Evolutionary conservation across 2,113 vertebrate genomes (phyloP), one percentile per base, ranked within the genome.

Genomic region (Hipposideros armiger): DNA sequence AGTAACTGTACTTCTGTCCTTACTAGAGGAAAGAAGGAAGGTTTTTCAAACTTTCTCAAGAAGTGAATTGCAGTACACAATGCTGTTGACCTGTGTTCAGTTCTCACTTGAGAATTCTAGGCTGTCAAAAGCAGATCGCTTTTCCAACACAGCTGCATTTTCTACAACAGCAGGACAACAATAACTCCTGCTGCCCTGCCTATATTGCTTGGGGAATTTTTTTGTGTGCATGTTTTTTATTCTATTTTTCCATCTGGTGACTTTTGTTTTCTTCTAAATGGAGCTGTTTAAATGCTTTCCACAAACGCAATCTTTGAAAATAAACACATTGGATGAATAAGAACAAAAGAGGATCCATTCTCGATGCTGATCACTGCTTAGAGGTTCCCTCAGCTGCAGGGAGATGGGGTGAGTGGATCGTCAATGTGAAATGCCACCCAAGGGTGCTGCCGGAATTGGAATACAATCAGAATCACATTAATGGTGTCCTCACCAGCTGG

Each of bases 271-370:
- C 95, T 97, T 93, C 87, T 95, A 96, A 97, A 86, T 47, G 84
- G 50, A 2, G 95, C 96, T 96, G 95, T 97, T 97, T 91, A 96
- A 97, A 96, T 95, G 95, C 95, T 96, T 97, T 97, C 94, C 91
- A 92, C 96, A 96, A 97, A 95, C 1, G 93, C 86, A 97, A 54
- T 97, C 96, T 97, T 96, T 94, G 95, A 97, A 97, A 98, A 98
- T 97, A 97, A 98, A 98, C 97, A 97, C 80, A 96, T 28, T 52
- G 89, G 91, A 96, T 91, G 83, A 56, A 52, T 74, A 92, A 88
- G 95, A 95, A 97, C 92, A 97, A 97, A 96, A 91, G 93, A 78
- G 36, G 86, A 82, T 24, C 62, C 67, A 47, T 90, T 97, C 70
- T 96, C 0, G 0, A 84, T 96, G 93, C 93, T 64, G 58, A 87